A percentile compares a stretch with the other conserved stretches of the same genome.
Conservation (phyloP, 2,113 vertebrate genomes). For the Podilymbus podiceps region DNA sequence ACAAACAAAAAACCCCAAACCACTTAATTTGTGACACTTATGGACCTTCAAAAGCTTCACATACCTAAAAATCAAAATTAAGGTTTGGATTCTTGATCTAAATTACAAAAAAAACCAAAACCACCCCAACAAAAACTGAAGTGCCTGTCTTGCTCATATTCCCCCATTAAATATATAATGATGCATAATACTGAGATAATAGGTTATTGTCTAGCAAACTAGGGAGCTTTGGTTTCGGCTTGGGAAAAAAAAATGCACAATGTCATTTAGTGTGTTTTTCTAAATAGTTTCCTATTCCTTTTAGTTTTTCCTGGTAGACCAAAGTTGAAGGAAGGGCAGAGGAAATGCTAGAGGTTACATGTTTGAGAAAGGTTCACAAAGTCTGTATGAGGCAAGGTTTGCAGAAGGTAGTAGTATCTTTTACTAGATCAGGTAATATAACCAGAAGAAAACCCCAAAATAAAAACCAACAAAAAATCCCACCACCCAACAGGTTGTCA, state of each 20-base stretch:
- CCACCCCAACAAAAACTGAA: neutral
- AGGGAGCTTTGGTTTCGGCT: neutral
- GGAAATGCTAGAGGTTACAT: neutral
- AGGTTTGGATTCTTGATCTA: neutral
- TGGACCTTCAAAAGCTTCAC: neutral
- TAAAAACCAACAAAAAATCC: neutral
- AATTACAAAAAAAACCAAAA: neutral
- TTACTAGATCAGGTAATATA: neutral
- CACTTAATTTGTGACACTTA: neutral
- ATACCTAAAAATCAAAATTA: neutral
- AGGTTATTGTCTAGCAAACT: neutral
- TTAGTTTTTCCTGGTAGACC: neutral
- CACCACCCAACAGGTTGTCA: neutral
- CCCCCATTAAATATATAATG: neutral
- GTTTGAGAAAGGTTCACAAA: neutral
- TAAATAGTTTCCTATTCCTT: neutral
- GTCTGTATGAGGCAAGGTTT: neutral
- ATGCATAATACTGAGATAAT: neutral
- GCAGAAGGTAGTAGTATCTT: neutral
- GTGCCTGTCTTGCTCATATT: neutral
- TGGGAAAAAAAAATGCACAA: neutral
- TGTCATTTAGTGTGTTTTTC: neutral
- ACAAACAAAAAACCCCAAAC: neutral
- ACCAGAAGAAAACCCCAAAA: neutral
- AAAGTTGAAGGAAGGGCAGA: neutral